These are phyloP conservation scores for Heliconius sara DNA, from an alignment of 2,888 invertebrate genomes.

Conservation along the genomic window DNA sequence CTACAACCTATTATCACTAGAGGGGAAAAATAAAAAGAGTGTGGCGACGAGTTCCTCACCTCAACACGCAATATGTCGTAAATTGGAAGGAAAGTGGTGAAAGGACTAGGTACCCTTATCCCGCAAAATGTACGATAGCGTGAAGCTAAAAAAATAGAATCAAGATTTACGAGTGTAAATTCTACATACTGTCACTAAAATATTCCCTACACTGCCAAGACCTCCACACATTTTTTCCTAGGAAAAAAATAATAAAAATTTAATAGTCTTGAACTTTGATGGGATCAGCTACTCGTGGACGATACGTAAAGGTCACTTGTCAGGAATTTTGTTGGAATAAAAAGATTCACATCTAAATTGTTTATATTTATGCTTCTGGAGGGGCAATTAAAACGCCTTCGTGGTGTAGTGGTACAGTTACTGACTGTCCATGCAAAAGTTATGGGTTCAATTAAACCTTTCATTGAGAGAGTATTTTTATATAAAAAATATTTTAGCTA, in stretches of 20 bases:
- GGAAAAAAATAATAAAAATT: not conserved
- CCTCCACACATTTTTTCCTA: not conserved
- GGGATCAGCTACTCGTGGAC: conserved; percentile 15
- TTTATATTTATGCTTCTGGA: conserved; percentile 13
- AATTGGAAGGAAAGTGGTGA: too few species aligned
- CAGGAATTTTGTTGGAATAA: conserved; percentile 24
- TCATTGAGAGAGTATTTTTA: not conserved
- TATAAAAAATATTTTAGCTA: too few species aligned
- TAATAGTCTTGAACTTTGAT: conserved; percentile 25
- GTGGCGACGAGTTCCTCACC: too few species aligned
- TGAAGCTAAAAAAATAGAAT: too few species aligned
- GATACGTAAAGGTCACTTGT: conserved; percentile 21
- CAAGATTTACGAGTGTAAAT: not conserved
- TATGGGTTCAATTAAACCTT: not conserved
- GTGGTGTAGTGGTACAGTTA: not conserved
- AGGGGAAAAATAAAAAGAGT: too few species aligned
- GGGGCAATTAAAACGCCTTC: not conserved
- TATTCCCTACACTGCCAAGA: not conserved
- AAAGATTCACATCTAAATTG: conserved; percentile 31
- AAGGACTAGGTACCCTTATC: too few species aligned
- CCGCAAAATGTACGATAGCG: too few species aligned
- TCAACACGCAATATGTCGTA: too few species aligned
- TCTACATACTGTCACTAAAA: not conserved
- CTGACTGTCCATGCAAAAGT: not conserved
- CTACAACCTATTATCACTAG: too few species aligned